phyloP scores from a whole-genome alignment of 1,140 invertebrate genomes.

The Anthonomus grandis region DNA sequence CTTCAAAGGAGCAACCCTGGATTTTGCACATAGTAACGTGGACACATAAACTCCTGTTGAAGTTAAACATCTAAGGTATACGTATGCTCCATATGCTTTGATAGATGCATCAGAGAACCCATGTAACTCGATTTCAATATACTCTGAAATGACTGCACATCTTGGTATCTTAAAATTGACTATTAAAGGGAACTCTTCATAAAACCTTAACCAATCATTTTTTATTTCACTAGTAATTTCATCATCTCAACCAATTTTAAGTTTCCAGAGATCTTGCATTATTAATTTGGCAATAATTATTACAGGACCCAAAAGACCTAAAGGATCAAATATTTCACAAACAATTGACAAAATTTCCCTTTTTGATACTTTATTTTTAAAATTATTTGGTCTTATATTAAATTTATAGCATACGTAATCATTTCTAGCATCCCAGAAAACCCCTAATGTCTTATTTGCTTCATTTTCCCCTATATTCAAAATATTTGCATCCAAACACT shows the following conservation, averaged over 20 bases:
- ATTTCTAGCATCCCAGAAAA: not conserved
- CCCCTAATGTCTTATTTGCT: no score
- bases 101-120: slow-evolving; percentile 16
- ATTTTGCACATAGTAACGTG: no score
- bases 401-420: not conserved
- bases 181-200: not conserved
- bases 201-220: not conserved
- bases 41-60: not conserved
- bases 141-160: no score
- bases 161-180: not conserved
- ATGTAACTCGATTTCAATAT: not conserved
- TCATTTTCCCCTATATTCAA: slow-evolving; percentile 2
- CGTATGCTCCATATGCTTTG: not conserved
- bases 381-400: slow-evolving; percentile 48
- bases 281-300: slow-evolving; percentile 9
- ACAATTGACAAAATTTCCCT: slow-evolving; percentile 1
- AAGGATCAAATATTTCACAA: slow-evolving; percentile 12
- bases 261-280: slow-evolving; percentile 16
- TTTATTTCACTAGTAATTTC: slow-evolving; percentile 10
- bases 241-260: not conserved
- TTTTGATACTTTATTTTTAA: slow-evolving; percentile 30
- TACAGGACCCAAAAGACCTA: slow-evolving; percentile 1
- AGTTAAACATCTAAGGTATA: slow-evolving; percentile 4
- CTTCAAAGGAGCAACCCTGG: not conserved
- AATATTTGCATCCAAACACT: no score